Base-by-base conservation (phyloP, 2,113 vertebrate genomes). In the Urocitellus parryii region DNA sequence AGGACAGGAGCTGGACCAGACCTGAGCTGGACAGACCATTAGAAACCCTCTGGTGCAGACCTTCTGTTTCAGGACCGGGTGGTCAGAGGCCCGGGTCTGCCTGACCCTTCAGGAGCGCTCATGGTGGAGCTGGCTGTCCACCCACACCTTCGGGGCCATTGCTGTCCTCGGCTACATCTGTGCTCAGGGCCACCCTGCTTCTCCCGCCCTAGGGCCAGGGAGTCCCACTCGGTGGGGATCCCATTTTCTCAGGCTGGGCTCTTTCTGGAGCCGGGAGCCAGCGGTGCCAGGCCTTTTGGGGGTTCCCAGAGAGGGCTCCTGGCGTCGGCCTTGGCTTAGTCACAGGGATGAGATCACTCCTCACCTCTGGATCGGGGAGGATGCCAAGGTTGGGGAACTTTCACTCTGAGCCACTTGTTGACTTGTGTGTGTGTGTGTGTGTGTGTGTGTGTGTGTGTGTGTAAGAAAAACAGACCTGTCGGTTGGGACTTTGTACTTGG, bases 321-420 rank as follows among this genome's bases (percentile, higher is more conserved):
- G 95, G 97, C 88, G 37, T 94, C 51, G 2, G 88, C 1, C 45
- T 68, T 8, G 9, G 82, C 88, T 97, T 94, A 97, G 96, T 97
- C 97, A 97, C 72, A 2, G 25, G 42, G 85, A 92, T 98, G 97
- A 98, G 95, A 27, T 98, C 97, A 97, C 96, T 17, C 0, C 89
- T 97, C 91, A 97, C 96, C 93, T 94, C 97, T 73, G 81, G 22
- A 42, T 63, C 53, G 88, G 73, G 76, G 94, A 95, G 70, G 94
- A 12, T 39, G 88, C 96, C 82, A 82, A 80, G 76, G 22, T 96
- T 97, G 89, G 86, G 94, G 72, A 95, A 95, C 94, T 96, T 97
- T 95, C 90, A 53, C 91, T 94, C 58, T 8, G 83, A 93, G 88
- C 90, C 61, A 67, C 89, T 95, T 93, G 94, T 91, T 58, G 25